Evolutionary conservation across 2,113 vertebrate genomes (phyloP).

Genomic region (Lipophrys pholis): DNA sequence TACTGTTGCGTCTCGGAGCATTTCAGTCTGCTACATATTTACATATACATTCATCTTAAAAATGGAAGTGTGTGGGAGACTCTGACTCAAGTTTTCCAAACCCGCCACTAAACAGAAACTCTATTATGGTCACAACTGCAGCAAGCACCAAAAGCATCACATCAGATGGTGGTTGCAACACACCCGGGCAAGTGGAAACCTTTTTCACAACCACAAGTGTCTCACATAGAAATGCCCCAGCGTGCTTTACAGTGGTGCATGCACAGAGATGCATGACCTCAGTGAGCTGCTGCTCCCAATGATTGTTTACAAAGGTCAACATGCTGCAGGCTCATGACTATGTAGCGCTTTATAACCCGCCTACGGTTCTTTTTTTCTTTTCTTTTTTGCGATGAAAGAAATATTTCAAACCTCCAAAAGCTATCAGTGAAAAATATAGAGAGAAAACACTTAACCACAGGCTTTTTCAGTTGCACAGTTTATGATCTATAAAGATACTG

Average conservation of each 20-base stretch:
- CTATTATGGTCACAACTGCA: constrained; percentile 45
- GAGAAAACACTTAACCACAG: constrained; percentile 12
- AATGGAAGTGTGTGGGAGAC: constrained; percentile 68
- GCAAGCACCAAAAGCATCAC: background rate
- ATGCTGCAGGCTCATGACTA: constrained; percentile 37
- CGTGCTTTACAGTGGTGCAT: constrained; percentile 30
- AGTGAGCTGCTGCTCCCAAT: constrained; percentile 16
- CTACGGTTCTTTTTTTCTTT: constrained; percentile 42
- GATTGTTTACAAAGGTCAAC: constrained; percentile 57
- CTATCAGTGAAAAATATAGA: constrained; percentile 36
- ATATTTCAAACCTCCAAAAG: constrained; percentile 38
- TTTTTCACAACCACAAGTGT: constrained; percentile 35
- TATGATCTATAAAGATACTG: constrained; percentile 36
- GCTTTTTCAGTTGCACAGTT: constrained; percentile 14
- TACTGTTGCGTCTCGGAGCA: constrained; percentile 38
- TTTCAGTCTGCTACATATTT: constrained; percentile 11
- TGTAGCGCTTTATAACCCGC: constrained; percentile 15
- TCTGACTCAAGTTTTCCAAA: constrained; percentile 39
- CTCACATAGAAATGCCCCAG: constrained; percentile 40
- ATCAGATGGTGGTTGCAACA: constrained; percentile 40
- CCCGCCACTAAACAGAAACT: constrained; percentile 46
- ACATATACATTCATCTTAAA: constrained; percentile 22
- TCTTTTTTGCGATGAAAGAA: constrained; percentile 34
- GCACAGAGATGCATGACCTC: constrained; percentile 36
- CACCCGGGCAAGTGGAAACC: constrained; percentile 30